Base-by-base conservation (phyloP, 2,888 invertebrate genomes). In the Pyrgus malvae region DNA sequence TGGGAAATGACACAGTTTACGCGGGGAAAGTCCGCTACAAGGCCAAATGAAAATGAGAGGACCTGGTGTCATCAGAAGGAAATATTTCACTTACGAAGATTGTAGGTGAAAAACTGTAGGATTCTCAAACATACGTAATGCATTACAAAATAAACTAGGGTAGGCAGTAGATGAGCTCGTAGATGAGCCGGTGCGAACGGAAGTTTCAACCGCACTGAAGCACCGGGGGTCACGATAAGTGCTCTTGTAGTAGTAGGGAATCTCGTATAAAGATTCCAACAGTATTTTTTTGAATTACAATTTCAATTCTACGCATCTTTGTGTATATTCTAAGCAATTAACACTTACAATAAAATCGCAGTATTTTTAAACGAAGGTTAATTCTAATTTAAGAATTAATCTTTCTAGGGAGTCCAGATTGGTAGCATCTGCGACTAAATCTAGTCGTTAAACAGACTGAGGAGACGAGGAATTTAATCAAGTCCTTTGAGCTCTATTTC, bases 1-100 rank as follows among this genome's bases (percentile, higher is more conserved):
- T 49, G 49, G 56, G 60, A 56, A 56, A 31, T 56, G 63, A 56
- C 27, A 37, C 8, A 37, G 27, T 37, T 51, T 51, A 23, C 6
- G 23, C 35, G 33, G 33, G 33, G 50, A 48, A 37, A 48, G 23
- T 55, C 58, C 40, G 40, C 40, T 55, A 57, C 50, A 27, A 54
- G 51, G 56, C 37, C 45, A 40, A 16, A 23, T 44, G 31, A 45
- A 57, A 44, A 37, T 27, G 46, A 42, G 21, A 35, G 35, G 23
- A 37, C 2, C 17, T 3, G 29, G 29, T 37, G 37, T 16, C 9
- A 37, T 35, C 6, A 8, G 33, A 1, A 29, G 29, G 2, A n/a
- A 4, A 2, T 29, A 1, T 2, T 29, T n/a, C 29, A n/a, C 29
- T 14, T 33, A 14, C 12, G 33, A 2, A 8, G 31, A 12, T 31